These are phyloP conservation scores for Thunnus albacares DNA, from an alignment of 2,797 vertebrate genomes.

Conservation along the genomic window DNA sequence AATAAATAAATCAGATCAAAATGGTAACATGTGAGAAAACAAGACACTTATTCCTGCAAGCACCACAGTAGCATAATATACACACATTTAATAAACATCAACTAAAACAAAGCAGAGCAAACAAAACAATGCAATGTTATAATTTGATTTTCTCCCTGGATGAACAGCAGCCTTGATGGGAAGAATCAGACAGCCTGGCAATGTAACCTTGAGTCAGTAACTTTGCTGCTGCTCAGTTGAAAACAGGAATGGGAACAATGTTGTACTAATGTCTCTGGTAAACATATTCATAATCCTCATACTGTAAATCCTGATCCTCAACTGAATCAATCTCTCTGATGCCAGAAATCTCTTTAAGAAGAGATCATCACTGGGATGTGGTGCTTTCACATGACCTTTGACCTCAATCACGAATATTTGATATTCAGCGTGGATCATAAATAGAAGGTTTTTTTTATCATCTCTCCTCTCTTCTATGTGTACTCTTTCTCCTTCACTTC, in stretches of 20 bases:
- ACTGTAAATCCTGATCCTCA: conserved; percentile 18
- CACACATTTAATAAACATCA: background rate
- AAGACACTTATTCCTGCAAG: background rate
- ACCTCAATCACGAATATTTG: conserved; percentile 1
- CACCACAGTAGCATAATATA: background rate
- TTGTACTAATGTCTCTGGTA: background rate
- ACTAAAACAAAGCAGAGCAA: background rate
- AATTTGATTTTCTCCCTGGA: conserved; percentile 1
- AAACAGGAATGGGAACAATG: conserved; percentile 5
- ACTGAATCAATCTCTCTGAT: conserved; percentile 22
- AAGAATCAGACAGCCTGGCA: background rate
- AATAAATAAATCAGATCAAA: background rate
- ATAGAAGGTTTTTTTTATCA: conserved; percentile 9
- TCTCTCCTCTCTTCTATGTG: too few species aligned
- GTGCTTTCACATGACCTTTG: background rate
- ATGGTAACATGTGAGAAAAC: background rate
- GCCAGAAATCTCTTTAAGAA: conserved; percentile 37
- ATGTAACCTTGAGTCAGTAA: conserved; percentile 16
- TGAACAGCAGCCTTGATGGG: background rate
- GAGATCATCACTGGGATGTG: conserved; percentile 9
- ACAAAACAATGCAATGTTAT: background rate
- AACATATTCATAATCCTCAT: conserved; percentile 26
- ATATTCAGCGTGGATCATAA: conserved; percentile 35
- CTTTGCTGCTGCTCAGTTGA: conserved; percentile 4
- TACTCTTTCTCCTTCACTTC: too few species aligned